Conservation (phyloP, 2,888 invertebrate genomes). For the Lasiommata megera region DNA sequence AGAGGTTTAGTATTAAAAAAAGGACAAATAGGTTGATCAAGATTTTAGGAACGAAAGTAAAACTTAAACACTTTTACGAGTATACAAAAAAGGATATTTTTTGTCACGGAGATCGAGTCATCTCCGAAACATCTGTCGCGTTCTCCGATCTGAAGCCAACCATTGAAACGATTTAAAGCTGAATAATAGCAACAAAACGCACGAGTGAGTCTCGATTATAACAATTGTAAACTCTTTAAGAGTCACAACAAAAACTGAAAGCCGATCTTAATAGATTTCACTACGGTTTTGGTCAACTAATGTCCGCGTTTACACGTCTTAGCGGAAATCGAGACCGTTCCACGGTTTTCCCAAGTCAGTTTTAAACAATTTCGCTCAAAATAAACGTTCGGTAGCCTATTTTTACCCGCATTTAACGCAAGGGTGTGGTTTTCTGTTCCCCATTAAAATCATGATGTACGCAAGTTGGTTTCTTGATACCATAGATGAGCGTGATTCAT, state of each 20-base stretch:
- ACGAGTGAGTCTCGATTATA: conserved; percentile 9
- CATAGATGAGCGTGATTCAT: too few relatives aligned
- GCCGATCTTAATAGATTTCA: conserved; percentile 1
- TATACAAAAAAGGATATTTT: too few relatives aligned
- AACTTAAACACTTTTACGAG: too few relatives aligned
- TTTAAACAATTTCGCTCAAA: neutral
- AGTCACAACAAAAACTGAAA: neutral
- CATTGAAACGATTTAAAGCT: neutral
- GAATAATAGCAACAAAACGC: conserved; percentile 6
- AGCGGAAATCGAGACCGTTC: neutral
- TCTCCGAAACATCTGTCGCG: neutral
- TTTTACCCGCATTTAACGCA: neutral
- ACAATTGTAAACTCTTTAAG: conserved; percentile 9
- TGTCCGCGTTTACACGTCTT: neutral
- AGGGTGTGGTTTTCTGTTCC: too few relatives aligned
- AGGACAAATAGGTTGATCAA: too few relatives aligned
- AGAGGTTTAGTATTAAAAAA: too few relatives aligned
- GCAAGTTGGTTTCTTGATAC: too few relatives aligned
- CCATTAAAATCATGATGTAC: too few relatives aligned
- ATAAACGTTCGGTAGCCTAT: neutral
- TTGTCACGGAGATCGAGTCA: neutral
- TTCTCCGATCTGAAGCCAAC: neutral
- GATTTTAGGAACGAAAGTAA: too few relatives aligned
- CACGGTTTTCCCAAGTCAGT: neutral
- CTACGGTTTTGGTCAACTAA: neutral